Base-by-base conservation (phyloP, 2,888 invertebrate genomes). In the Dascillus cervinus region DNA sequence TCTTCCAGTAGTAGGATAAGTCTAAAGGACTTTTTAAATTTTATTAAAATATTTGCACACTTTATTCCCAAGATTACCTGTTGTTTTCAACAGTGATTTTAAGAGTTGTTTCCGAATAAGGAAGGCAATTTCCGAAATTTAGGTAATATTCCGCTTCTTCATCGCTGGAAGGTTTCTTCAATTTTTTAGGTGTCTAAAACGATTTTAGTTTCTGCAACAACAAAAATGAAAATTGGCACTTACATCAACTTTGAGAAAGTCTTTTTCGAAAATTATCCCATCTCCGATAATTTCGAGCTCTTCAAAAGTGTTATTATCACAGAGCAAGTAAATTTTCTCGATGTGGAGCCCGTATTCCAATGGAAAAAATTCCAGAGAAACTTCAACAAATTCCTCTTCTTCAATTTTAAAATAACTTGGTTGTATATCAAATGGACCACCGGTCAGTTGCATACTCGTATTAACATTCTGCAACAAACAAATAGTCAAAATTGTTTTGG, bases 251-350 rank as follows among this genome's bases (percentile, higher is more conserved):
- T 32, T 45, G 4, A 60, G 32, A 19, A 49, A 44, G 15, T 39
- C 40, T 10, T 48, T 44, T 11, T 61, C 54, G 38, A 64, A 68
- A 15, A 55, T 40, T 2, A 67, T 33, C 9, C 64, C 65, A 40
- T 70, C 69, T 2, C 69, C 70, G 11, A 68, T 49, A 19, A 70
- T 43, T 38, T 69, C 66, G 2, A 65, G 44, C 24, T 56, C 49
- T 30, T 62, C 46, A 13, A 57, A 49, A 1, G 59, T 50, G 24
- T 60, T 59, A 44, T 69, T 70, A 40, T 67, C 60, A 31, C 67
- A 64, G 8, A 68, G 43, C 11, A 67, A 34, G 31, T 55, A 60
- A 6, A 68, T 36, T 25, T 62, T 65, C 39, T 69, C 66, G 2
- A 58, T 52, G 50, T 62, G 51, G 24, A 66, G 41, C 9, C 68